Percentiles rank a stretch among this genome's conserved stretches.
Conservation (phyloP, 2,113 vertebrate genomes). For the Amia ocellicauda region DNA sequence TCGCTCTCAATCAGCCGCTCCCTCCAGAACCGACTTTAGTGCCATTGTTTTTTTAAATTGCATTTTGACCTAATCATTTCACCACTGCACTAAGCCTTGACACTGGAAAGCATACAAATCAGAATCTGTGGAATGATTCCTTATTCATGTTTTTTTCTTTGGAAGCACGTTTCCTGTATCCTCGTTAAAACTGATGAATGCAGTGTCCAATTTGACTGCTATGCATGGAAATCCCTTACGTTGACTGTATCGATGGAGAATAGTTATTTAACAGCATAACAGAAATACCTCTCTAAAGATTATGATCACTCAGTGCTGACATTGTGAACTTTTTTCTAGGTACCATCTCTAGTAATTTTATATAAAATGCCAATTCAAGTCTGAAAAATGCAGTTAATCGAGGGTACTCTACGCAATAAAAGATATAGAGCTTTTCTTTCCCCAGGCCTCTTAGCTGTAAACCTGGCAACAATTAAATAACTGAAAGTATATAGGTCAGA, state of each 20-base stretch:
- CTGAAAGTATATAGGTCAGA: conserved; percentile 5
- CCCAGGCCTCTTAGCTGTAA: neutral
- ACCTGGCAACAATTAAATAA: neutral
- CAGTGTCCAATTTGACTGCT: too few relatives aligned
- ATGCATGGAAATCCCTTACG: too few relatives aligned
- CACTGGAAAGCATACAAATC: neutral
- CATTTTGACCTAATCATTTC: neutral
- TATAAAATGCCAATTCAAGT: conserved; percentile 15
- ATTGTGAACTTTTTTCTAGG: neutral
- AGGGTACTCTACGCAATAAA: neutral
- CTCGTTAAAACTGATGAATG: too few relatives aligned
- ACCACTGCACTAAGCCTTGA: neutral
- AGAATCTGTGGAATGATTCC: neutral
- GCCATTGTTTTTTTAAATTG: neutral
- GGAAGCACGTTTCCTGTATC: neutral
- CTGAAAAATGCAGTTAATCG: conserved; percentile 16
- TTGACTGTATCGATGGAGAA: conserved; percentile 6
- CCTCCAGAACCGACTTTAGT: neutral
- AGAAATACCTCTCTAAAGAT: neutral
- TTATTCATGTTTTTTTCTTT: neutral
- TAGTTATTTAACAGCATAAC: conserved; percentile 19
- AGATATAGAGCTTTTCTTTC: conserved; percentile 11
- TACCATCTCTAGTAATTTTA: conserved; percentile 1
- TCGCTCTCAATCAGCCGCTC: too few relatives aligned
- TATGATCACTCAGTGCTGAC: neutral